Evolutionary conservation across 2,888 invertebrate genomes (phyloP), one percentile per base, ranked within the genome.

Genomic region (Cerceris rybyensis): DNA sequence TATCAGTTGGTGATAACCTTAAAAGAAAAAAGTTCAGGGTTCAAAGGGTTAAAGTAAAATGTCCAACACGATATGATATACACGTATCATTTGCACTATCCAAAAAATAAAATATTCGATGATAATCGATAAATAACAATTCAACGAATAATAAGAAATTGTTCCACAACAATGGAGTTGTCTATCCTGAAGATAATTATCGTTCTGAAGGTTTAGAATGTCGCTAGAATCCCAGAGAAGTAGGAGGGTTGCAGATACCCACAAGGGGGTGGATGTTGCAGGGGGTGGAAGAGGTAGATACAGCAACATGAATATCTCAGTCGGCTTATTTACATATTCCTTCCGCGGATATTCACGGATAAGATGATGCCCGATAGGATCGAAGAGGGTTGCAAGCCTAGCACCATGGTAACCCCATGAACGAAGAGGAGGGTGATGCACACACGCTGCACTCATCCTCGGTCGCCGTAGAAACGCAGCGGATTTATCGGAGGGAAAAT

Each of bases 241-340:
- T n/a, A n/a, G n/a, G n/a, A n/a, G n/a, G n/a, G n/a, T n/a, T n/a
- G n/a, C n/a, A n/a, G n/a, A n/a, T n/a, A n/a, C n/a, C n/a, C n/a
- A n/a, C 13, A 17, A 13, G 43, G 46, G 46, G 42, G 50, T n/a
- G 66, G 17, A 46, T 54, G 57, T 11, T 5, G 69, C 17, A 17
- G 42, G 43, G 42, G 57, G 50, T 70, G 11, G 60, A 49, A 52
- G 54, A 57, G 57, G 57, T 60, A 64, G 57, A 57, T 57, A 70
- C 65, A 57, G 75, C 60, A 54, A 74, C 82, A 87, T 80, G 86
- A 87, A 86, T 86, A 84, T 80, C 75, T 86, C 85, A 82, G 78
- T 75, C 77, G 55, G 75, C 76, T 86, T 87, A 87, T 86, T 86
- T 87, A 81, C 87, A 82, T 81, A 82, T 82, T 80, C 77, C 82